Conservation (phyloP, 2,888 invertebrate species). For the Caenorhabditis zanzibari region DNA sequence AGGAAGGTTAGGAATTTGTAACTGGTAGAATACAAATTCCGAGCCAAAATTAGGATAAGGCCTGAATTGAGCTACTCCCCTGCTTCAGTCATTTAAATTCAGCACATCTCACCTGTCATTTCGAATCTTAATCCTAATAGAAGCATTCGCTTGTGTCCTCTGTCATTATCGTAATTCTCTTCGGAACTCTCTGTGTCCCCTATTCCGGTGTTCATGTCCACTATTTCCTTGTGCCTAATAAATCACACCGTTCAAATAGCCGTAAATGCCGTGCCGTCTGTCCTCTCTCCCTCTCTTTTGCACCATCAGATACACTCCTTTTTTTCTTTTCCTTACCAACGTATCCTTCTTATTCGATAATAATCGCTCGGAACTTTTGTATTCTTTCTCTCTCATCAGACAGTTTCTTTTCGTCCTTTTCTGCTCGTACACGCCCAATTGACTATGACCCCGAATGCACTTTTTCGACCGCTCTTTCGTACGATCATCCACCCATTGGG, state of each 20-base stretch:
- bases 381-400: slow-evolving; percentile 3
- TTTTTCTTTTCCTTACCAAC: slow-evolving; percentile 6
- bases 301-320: slow-evolving; percentile 53
- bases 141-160: background rate
- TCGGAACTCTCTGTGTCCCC: slow-evolving; percentile 13
- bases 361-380: slow-evolving; percentile 59
- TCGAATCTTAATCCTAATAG: background rate
- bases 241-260: slow-evolving; percentile 36
- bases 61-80: too few species aligned
- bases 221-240: slow-evolving; percentile 39
- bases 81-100: background rate
- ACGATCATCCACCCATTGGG: slow-evolving; percentile 19
- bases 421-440: slow-evolving; percentile 59
- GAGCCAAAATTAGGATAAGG: too few species aligned
- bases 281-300: slow-evolving; percentile 18
- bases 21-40: too few species aligned
- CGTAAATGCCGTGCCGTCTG: slow-evolving; percentile 40
- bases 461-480: slow-evolving; percentile 37
- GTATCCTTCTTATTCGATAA: slow-evolving; percentile 34
- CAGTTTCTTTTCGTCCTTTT: slow-evolving; percentile 11
- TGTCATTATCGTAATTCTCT: slow-evolving; percentile 18
- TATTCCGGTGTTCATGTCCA: slow-evolving; percentile 11
- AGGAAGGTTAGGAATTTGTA: too few species aligned
- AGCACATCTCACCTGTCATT: background rate
- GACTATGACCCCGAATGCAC: slow-evolving; percentile 58